Percentiles rank a stretch among this genome's conserved stretches.
phyloP scores from a whole-genome alignment of 1,140 invertebrate genomes.

The Babylonia areolata region DNA sequence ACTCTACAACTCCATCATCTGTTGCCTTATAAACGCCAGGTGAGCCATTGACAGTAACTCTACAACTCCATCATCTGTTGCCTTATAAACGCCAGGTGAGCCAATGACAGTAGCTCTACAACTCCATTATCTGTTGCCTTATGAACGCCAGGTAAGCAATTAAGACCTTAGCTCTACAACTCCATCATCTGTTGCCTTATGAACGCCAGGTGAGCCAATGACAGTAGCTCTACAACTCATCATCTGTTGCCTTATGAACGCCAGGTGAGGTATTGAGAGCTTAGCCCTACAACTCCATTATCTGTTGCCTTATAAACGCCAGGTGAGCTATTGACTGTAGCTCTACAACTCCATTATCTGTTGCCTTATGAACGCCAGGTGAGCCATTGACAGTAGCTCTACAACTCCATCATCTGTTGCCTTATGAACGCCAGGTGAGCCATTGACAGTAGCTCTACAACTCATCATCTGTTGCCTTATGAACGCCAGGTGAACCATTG shows the following conservation, averaged over 20 bases:
- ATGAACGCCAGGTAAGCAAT: slow-evolving; percentile 89
- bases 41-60: slow-evolving; percentile 85
- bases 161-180: slow-evolving; percentile 92
- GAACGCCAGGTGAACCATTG: slow-evolving; percentile 88
- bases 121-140: slow-evolving; percentile 95
- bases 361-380: slow-evolving; percentile 92
- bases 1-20: slow-evolving; percentile 95
- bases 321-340: slow-evolving; percentile 81
- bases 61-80: slow-evolving; percentile 96
- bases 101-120: slow-evolving; percentile 88
- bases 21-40: slow-evolving; percentile 92
- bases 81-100: slow-evolving; percentile 90
- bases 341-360: slow-evolving; percentile 97
- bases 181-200: slow-evolving; percentile 95
- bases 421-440: slow-evolving; percentile 91
- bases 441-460: slow-evolving; percentile 90
- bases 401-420: slow-evolving; percentile 95
- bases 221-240: slow-evolving; percentile 92
- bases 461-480: slow-evolving; percentile 96
- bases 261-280: slow-evolving; percentile 82
- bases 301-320: slow-evolving; percentile 95
- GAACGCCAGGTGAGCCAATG: slow-evolving; percentile 88
- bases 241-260: slow-evolving; percentile 95
- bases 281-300: slow-evolving; percentile 94
- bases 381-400: slow-evolving; percentile 83